Evolutionary conservation across 2,113 vertebrate genomes (phyloP), one percentile per base, ranked within the genome.

Genomic region (Bothrops jararaca): DNA sequence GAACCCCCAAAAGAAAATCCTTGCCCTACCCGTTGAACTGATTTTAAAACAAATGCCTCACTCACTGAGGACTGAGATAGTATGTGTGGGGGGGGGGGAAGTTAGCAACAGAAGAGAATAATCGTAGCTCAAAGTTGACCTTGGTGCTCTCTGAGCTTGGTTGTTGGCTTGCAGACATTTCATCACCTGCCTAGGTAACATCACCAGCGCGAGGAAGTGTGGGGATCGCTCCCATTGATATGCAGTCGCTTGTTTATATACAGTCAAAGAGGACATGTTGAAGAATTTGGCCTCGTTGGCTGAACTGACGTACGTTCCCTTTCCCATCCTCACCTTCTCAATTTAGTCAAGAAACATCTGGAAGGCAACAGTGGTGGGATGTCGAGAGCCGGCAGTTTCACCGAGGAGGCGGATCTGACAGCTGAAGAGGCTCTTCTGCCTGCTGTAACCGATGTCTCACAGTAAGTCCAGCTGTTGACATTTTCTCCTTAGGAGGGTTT

Each of bases 341-440:
- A 12, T 94, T 91, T 92, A 96, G 98, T 95, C 23, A 98, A 94
- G 95, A 97, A 94, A 89, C 86, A 0, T 80, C 90, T 91, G 24
- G 97, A 98, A 52, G 95, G 95, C n/a, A 96, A 95, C 29, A 92
- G 2, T 3, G 91, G 97, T 5, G 97, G 98, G 93, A 97, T 98
- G 90, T 98, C 98, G 29, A 94, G 97, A 29, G 96, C 97, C 89
- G 98, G 95, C 97, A 99, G 98, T 95, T 96, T 98, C 54, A 97
- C 96, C 0, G 98, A 98, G 3, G 98, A 98, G 91, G 97, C 97
- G 26, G 98, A 98, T 92, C 97, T 97, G 53, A 80, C 94, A 34
- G 95, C 95, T 0, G 98, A 99, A 93, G 98, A 98, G 93, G 96
- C 97, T 2, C 74, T 96, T 0, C 96, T 98, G 91, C 97, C 98